Conservation (phyloP, 2,797 vertebrate species). For the Muscicapa comitata region DNA sequence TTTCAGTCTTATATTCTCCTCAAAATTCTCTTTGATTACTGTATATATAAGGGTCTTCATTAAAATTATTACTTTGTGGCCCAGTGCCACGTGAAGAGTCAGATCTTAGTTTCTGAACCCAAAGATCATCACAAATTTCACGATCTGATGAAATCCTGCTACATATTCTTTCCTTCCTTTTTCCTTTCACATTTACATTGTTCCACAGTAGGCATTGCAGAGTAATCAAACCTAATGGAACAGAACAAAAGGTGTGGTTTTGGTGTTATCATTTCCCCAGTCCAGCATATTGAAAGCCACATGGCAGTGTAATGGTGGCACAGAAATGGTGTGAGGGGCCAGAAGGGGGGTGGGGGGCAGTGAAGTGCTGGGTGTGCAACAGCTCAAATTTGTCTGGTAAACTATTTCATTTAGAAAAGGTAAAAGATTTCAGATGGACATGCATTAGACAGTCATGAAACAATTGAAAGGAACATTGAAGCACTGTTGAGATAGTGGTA, state of each 20-base stretch:
- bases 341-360: neutral
- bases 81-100: neutral
- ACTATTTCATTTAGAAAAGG: neutral
- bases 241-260: neutral
- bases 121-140: neutral
- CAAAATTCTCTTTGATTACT: neutral
- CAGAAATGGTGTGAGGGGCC: neutral
- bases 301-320: neutral
- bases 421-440: neutral
- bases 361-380: neutral
- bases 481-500: neutral
- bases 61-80: neutral
- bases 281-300: too few relatives aligned
- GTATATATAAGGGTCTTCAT: neutral
- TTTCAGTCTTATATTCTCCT: neutral
- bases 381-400: neutral
- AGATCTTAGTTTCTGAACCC: neutral
- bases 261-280: neutral
- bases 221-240: neutral
- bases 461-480: neutral
- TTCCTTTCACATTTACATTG: neutral
- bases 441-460: neutral
- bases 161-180: neutral
- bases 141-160: neutral
- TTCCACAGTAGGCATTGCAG: neutral